A percentile compares a stretch with the other conserved stretches of the same genome.
Conservation (phyloP, 2,113 vertebrate species). For the Meleagris gallopavo region DNA sequence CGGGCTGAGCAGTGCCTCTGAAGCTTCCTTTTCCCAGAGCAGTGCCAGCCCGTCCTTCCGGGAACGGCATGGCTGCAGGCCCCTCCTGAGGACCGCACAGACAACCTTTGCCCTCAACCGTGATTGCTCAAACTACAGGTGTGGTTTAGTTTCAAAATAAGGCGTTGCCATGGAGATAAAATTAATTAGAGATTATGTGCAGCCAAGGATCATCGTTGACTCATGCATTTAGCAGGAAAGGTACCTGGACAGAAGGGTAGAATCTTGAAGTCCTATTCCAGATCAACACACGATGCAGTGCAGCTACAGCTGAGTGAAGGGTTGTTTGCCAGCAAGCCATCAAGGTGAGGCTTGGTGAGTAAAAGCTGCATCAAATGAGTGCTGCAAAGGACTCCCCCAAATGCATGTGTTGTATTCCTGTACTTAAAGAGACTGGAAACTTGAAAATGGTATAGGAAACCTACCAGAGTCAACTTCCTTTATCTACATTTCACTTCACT, state of each 20-base stretch:
- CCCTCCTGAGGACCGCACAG: not conserved
- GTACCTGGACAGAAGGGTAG: not conserved
- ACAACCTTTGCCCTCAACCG: not conserved
- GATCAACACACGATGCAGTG: not conserved
- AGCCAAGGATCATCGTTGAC: not conserved
- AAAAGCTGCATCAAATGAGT: rapidly evolving
- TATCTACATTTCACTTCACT: not conserved
- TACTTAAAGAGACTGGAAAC: not conserved
- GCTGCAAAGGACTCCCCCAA: not conserved
- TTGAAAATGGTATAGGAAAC: not conserved
- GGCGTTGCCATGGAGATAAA: not conserved
- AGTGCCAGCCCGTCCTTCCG: not conserved
- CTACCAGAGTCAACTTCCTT: not conserved
- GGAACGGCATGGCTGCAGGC: not conserved
- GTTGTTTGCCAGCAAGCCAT: not conserved
- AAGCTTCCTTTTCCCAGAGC: not conserved
- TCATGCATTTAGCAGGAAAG: not conserved
- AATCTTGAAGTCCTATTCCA: not conserved
- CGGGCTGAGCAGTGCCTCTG: not conserved
- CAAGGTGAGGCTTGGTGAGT: not conserved
- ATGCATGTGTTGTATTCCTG: not conserved
- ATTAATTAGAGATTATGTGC: not conserved
- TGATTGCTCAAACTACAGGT: not conserved
- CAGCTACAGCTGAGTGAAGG: not conserved
- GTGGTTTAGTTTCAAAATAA: not conserved